Percentiles rank a stretch among this genome's conserved stretches.
These are phyloP conservation scores for Arge pagana DNA, from an alignment of 2,888 invertebrate genomes.

Conservation along the genomic window DNA sequence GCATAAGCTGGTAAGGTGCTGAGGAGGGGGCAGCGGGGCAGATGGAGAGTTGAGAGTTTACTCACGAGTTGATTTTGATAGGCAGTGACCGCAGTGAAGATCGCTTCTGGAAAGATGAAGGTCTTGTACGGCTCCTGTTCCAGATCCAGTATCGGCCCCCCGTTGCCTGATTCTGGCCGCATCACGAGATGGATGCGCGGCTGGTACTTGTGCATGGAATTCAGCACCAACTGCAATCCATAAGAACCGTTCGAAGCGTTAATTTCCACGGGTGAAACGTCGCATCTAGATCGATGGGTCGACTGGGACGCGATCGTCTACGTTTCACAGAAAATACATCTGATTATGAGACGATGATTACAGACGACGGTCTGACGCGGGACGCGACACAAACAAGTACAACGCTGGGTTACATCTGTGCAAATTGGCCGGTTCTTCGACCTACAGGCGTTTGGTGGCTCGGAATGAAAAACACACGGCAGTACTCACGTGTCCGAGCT, in stretches of 20 bases:
- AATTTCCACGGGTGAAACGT: no score
- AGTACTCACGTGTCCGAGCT: constrained; percentile 85
- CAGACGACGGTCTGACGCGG: no score
- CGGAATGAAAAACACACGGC: not conserved
- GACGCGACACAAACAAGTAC: no score
- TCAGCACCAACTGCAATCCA: constrained; percentile 72
- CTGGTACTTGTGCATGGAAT: constrained; percentile 86
- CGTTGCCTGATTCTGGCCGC: constrained; percentile 65
- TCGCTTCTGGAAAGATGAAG: constrained; percentile 80
- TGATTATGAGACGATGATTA: no score
- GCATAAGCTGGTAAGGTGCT: no score
- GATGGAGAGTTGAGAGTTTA: constrained; percentile 37
- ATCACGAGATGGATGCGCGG: constrained; percentile 79
- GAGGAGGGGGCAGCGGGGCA: no score
- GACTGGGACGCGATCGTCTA: no score
- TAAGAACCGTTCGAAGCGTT: not conserved
- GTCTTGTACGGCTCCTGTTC: constrained; percentile 77
- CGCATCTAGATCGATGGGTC: no score
- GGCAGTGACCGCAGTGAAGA: constrained; percentile 85
- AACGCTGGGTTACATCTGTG: no score
- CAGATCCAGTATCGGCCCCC: constrained; percentile 67
- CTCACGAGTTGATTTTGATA: constrained; percentile 87
- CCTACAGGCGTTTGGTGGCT: constrained; percentile 1
- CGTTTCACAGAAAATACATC: no score
- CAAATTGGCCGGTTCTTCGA: no score